Evolutionary conservation across 2,888 invertebrate genomes (phyloP), one percentile per base, ranked within the genome.

Genomic region (Ferdinandea cuprea): DNA sequence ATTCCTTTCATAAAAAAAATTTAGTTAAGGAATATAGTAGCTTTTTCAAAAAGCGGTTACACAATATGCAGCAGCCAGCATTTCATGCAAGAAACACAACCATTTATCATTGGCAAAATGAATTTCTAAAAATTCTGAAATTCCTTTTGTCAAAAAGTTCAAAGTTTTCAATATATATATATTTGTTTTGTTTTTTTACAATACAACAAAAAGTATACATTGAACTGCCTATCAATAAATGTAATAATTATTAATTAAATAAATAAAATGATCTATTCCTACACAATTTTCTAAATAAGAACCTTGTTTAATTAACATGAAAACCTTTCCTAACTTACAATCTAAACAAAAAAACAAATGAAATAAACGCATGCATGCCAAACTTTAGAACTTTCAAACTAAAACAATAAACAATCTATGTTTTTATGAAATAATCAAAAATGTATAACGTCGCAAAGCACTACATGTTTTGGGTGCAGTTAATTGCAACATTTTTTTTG

Each of bases 1-100:
- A 77, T 56, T 66, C 54, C 52, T 48, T 66, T 71, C 9, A 21
- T 44, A 19, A 44, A 44, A 44, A 44, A 44, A 44, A 44, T 19
- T 72, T 59, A 35, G 37, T 71, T 30, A 54, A 59, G 76, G 66
- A 69, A 80, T 72, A 58, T 72, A 78, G 83, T 78, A n/a, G n/a
- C 73, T 83, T 76, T 66, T 74, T 80, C 61, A 78, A 78, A 80
- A 87, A 85, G 85, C 86, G 85, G 81, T 86, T 86, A 86, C 84
- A 87, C 86, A 86, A 87, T 88, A 88, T 88, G 89, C 88, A 87
- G 88, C 90, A 90, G 89, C 89, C 90, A 90, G 89, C 89, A 89
- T 88, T 87, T 86, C 90, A 90, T 90, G 90, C 90, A 90, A 87
- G 85, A 87, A 87, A 86, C 81, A 85, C 81, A 85, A 83, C 83